Evolutionary conservation across 2,888 invertebrate genomes (phyloP).

Genomic region (Nebria brevicollis): DNA sequence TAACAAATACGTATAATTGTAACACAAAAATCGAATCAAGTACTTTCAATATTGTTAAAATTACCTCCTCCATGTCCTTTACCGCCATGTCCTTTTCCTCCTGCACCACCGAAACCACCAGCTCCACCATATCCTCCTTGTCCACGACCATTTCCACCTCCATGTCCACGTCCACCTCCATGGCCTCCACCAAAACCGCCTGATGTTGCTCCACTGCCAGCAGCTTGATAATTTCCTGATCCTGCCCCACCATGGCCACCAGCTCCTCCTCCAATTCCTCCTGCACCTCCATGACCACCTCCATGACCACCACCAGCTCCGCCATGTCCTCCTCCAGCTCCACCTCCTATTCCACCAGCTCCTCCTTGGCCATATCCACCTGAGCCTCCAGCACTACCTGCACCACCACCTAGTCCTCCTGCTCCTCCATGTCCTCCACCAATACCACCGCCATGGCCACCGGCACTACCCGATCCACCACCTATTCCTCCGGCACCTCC

Average conservation of each 20-base stretch:
- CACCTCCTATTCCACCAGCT: slow-evolving; percentile 24
- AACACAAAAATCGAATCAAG: neutral
- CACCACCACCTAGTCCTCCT: slow-evolving; percentile 13
- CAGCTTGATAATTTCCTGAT: slow-evolving; percentile 23
- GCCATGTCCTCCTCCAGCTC: slow-evolving; percentile 10
- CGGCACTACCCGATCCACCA: neutral
- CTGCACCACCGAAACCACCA: slow-evolving; percentile 17
- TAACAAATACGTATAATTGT: no score
- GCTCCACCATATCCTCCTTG: slow-evolving; percentile 18
- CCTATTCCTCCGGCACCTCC: slow-evolving; percentile 11
- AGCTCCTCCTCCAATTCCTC: slow-evolving; percentile 32
- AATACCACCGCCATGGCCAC: slow-evolving; percentile 6
- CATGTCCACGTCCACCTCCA: slow-evolving; percentile 23
- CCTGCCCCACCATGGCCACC: slow-evolving; percentile 28
- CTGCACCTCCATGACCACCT: slow-evolving; percentile 29
- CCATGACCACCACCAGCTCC: slow-evolving; percentile 19
- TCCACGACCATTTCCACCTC: slow-evolving; percentile 32
- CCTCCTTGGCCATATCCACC: slow-evolving; percentile 4
- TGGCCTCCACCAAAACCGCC: slow-evolving; percentile 29
- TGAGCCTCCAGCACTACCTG: neutral
- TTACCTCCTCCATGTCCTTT: slow-evolving; percentile 24
- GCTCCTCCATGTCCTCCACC: neutral
- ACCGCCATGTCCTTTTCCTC: slow-evolving; percentile 11
- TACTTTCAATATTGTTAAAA: neutral
- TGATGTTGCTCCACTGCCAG: slow-evolving; percentile 4